Base-by-base conservation (phyloP, 1,140 invertebrate genomes). In the Geopemphigus sp. region DNA sequence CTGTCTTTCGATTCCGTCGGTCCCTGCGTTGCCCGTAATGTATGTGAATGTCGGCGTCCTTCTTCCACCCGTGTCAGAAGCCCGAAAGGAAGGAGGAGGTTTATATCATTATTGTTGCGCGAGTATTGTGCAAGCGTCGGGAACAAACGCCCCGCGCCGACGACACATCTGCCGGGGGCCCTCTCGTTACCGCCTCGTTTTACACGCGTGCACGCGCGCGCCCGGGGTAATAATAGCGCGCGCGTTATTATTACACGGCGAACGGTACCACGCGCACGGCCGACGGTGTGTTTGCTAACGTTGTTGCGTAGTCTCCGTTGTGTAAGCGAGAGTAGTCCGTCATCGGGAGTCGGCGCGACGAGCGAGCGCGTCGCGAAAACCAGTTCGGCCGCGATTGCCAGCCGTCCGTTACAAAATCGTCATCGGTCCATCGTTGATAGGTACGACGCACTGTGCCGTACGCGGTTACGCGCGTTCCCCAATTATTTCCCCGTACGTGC, bases 151-250 rank as follows among this genome's bases (percentile, higher is more conserved):
- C 47, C 6, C 22, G n/a, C n/a, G n/a, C n/a, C n/a, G n/a, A n/a
- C 45, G 12, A 22, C 64, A 47, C 64, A 26, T 68, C 64, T 61
- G 59, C 59, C 26, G 59, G 15, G 24, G 15, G 47, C 47, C 39
- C 39, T 10, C 39, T 45, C 39, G 39, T 64, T 64, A 39, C 61
- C 29, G 61, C n/a, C 61, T 64, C 32, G 59, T 63, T 63, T 19
- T 64, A 64, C 29, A 32, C 29, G 29, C 15, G 32, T 39, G 19
- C 61, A 39, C 19, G 24, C 26, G 29, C 8, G 19, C 61, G 6
- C n/a, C n/a, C n/a, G 17, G 26, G 19, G 8, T 63, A 64, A 11
- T 19, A 19, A 54, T 54, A 54, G 32, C 32, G 32, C 8, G n/a
- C 32, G 32, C 32, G 32, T 39, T 54, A 54, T 19, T 53, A 53